Evolutionary conservation across 2,888 invertebrate genomes (phyloP).

Genomic region (Drosophila hawaiiensis): DNA sequence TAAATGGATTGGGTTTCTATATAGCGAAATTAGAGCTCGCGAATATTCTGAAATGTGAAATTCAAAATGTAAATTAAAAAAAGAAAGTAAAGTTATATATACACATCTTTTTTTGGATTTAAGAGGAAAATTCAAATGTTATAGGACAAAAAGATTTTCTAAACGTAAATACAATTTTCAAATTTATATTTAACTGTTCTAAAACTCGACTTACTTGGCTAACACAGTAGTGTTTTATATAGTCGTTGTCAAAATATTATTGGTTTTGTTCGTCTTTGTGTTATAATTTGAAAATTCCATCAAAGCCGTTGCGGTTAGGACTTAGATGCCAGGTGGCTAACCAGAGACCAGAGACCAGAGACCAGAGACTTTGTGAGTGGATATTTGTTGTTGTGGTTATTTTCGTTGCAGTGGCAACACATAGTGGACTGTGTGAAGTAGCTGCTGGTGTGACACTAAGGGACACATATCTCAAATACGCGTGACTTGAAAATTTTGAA

Average conservation of each 20-base stretch:
- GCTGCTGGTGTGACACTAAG: conserved; percentile 32
- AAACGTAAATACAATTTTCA: no score
- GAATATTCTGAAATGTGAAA: neutral
- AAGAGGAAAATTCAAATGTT: neutral
- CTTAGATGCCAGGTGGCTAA: conserved; percentile 26
- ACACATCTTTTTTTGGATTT: neutral
- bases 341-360: conserved; percentile 14
- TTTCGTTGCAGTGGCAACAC: conserved; percentile 42
- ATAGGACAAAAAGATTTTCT: no score
- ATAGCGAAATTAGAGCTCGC: no score
- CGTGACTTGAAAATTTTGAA: conserved; percentile 41
- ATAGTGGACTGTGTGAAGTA: conserved; percentile 26
- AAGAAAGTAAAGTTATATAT: neutral
- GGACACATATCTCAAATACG: conserved; percentile 45
- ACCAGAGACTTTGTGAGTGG: conserved; percentile 38
- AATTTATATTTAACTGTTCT: neutral
- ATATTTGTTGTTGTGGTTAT: conserved; percentile 30
- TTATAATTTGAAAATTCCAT: conserved; percentile 54
- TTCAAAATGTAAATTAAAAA: neutral
- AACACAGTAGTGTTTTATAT: neutral
- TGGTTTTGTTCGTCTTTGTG: conserved; percentile 12
- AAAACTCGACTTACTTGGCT: neutral
- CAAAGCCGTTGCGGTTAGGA: conserved; percentile 49
- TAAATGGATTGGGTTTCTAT: neutral
- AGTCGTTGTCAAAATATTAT: neutral